A percentile compares a stretch with the other conserved stretches of the same genome.
Evolutionary conservation across 2,888 invertebrate genomes (phyloP).

Genomic region (Megastigmus dorsalis): DNA sequence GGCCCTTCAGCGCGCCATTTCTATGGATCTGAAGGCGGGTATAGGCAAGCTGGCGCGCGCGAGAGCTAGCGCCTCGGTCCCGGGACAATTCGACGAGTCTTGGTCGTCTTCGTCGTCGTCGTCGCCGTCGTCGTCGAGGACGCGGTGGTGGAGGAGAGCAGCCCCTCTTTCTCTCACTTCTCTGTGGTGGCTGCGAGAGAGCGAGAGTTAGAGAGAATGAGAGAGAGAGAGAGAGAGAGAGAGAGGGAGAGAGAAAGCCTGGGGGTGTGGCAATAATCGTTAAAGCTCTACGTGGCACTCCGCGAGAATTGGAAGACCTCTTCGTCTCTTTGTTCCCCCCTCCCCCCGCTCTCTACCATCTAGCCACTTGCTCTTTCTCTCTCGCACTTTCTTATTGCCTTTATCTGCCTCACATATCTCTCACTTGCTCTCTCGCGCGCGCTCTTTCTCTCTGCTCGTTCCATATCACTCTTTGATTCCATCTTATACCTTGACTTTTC

Average conservation of each 20-base stretch:
- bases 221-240: background rate
- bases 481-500: too few relatives aligned
- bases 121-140: constrained; percentile 4
- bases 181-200: constrained; percentile 16
- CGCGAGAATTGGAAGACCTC: constrained; percentile 55
- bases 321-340: constrained; percentile 45
- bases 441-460: background rate
- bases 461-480: constrained; percentile 12
- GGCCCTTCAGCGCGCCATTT: constrained; percentile 32
- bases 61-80: constrained; percentile 16
- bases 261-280: constrained; percentile 58
- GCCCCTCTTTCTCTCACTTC: background rate
- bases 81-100: constrained; percentile 47
- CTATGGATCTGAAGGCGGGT: constrained; percentile 20
- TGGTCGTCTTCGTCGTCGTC: background rate
- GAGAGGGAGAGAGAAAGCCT: background rate
- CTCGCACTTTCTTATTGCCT: constrained; percentile 14
- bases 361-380: background rate
- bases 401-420: constrained; percentile 15
- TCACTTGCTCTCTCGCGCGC: background rate
- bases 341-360: background rate
- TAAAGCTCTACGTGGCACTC: constrained; percentile 60
- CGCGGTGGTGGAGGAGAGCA: background rate
- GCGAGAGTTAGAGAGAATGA: constrained; percentile 11
- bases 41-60: too few relatives aligned